Conservation (phyloP, 2,113 vertebrate species). For the Lepisosteus oculatus region DNA sequence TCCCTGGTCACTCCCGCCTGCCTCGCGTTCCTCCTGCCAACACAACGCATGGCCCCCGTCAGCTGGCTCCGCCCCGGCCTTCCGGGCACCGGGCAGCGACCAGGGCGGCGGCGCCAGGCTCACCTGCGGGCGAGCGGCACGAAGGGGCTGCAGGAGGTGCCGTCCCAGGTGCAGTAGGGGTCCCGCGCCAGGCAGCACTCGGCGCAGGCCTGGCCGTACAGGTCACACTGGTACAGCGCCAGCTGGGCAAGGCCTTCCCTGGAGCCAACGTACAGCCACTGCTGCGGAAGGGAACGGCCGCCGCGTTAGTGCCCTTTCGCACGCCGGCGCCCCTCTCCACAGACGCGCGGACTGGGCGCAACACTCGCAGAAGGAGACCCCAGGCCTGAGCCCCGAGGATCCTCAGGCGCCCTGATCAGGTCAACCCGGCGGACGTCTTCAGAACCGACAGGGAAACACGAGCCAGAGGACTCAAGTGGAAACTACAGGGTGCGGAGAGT, state of each 20-base stretch:
- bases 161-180: constrained; percentile 77
- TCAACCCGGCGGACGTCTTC: no score
- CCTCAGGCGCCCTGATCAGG: no score
- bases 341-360: no score
- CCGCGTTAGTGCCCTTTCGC: no score
- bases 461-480: no score
- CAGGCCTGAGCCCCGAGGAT: no score
- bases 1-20: constrained; percentile 65
- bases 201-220: constrained; percentile 72
- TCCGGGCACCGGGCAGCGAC: no score
- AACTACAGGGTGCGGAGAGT: no score
- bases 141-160: constrained; percentile 72
- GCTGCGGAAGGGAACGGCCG: constrained; percentile 31
- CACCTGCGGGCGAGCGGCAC: constrained; percentile 66
- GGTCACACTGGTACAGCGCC: constrained; percentile 70
- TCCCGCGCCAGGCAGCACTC: constrained; percentile 75
- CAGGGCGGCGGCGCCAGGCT: not conserved
- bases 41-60: not conserved
- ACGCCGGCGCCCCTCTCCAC: no score
- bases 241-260: constrained; percentile 69
- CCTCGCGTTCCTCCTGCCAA: constrained; percentile 65
- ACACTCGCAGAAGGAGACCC: no score
- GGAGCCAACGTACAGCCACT: constrained; percentile 75
- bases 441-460: no score
- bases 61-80: no score